phyloP scores from a whole-genome alignment of 2,888 invertebrate genomes.

The Cacoxenus indagator region DNA sequence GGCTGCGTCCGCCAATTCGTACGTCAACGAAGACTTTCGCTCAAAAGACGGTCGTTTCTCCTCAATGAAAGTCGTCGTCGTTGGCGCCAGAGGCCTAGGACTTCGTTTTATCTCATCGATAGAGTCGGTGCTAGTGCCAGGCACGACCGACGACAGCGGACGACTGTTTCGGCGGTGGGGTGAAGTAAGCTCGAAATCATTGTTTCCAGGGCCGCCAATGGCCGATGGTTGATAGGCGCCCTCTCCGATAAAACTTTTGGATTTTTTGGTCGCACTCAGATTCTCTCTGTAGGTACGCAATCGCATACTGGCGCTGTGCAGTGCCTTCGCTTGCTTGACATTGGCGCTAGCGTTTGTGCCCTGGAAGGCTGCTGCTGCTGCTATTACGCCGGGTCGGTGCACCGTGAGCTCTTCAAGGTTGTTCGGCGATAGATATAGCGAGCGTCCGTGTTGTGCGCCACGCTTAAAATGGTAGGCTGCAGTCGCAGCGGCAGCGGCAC shows the following conservation, averaged over 20 bases:
- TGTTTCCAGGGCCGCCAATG: slow-evolving; percentile 36
- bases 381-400: slow-evolving; percentile 65
- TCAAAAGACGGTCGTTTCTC: slow-evolving; percentile 70
- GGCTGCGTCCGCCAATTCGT: slow-evolving; percentile 68
- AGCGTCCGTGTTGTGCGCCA: slow-evolving; percentile 68
- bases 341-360: slow-evolving; percentile 70
- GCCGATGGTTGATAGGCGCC: slow-evolving; percentile 48
- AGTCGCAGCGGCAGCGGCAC: slow-evolving; percentile 64
- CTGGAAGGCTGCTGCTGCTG: slow-evolving; percentile 68
- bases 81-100: slow-evolving; percentile 67
- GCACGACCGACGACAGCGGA: slow-evolving; percentile 62
- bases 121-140: slow-evolving; percentile 53
- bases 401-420: slow-evolving; percentile 69
- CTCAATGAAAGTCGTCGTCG: slow-evolving; percentile 66
- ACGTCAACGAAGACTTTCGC: slow-evolving; percentile 67
- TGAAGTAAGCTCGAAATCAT: slow-evolving; percentile 69
- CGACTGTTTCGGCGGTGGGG: slow-evolving; percentile 71
- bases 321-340: slow-evolving; percentile 67
- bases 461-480: slow-evolving; percentile 69
- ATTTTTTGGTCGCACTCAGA: slow-evolving; percentile 69
- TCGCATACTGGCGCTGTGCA: slow-evolving; percentile 70
- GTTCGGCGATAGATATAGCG: slow-evolving; percentile 70
- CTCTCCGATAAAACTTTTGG: slow-evolving; percentile 71
- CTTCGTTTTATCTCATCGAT: slow-evolving; percentile 70
- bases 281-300: slow-evolving; percentile 69